phyloP scores from a whole-genome alignment of 2,113 vertebrate genomes.

The Chaetura pelagica region DNA sequence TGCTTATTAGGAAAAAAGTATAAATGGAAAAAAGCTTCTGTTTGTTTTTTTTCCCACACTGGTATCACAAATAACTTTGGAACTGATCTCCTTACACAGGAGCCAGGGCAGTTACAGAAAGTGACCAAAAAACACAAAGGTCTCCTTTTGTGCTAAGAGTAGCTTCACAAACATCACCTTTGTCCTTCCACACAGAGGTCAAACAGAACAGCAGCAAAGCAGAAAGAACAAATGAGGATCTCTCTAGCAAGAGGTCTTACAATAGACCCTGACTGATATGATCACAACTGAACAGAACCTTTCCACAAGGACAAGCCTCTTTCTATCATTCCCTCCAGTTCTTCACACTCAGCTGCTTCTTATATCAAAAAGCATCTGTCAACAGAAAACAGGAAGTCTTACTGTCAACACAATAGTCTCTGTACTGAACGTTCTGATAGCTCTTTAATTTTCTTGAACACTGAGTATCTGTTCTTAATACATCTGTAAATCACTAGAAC shows the following conservation, averaged over 20 bases:
- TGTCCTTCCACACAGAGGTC: background rate
- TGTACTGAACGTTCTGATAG: background rate
- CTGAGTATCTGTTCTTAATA: background rate
- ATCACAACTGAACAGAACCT: background rate
- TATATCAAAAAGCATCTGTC: background rate
- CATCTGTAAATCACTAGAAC: background rate
- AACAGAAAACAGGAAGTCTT: background rate
- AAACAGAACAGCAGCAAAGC: background rate
- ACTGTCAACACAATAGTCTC: background rate
- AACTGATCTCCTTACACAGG: background rate
- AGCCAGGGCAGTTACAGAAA: background rate
- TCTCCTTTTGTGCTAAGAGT: background rate
- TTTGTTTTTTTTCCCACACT: background rate
- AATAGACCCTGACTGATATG: background rate
- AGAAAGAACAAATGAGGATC: background rate
- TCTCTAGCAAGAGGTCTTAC: background rate
- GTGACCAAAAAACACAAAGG: background rate
- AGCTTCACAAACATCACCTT: background rate
- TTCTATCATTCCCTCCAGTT: background rate
- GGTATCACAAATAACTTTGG: background rate
- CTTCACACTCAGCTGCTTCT: background rate
- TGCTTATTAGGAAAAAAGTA: background rate
- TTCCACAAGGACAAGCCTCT: background rate
- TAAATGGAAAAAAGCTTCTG: no score
- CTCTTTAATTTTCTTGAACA: background rate